Evolutionary conservation across 2,888 invertebrate species (phyloP), one percentile per base, ranked within the genome.

Genomic region (Meganola albula): DNA sequence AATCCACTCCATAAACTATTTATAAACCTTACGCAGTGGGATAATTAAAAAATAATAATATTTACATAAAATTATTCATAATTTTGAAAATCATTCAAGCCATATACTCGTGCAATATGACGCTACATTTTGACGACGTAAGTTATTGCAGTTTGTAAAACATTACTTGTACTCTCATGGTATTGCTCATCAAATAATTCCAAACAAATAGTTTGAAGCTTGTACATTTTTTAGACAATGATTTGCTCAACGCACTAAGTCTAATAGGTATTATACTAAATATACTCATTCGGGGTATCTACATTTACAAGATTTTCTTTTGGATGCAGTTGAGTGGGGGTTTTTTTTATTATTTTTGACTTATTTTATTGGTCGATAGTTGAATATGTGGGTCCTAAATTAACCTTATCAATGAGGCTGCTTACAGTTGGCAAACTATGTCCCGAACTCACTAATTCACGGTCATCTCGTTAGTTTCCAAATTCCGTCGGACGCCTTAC

Each of bases 1-100:
- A 78, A 53, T 75, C 53, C 75, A 75, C 66, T 74, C 71, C 67
- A 61, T 75, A 76, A 74, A 63, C 67, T 73, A 72, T 63, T 50
- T 63, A 67, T 66, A 69, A 71, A 77, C 69, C 65, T 70, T 71
- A 73, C 61, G 52, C 53, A 68, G 67, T 63, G 61, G 66, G 60
- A 64, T 62, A 70, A 57, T 70, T 68, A 71, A 67, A 71, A 65
- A 67, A 61, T 62, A 30, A 62, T 63, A 30, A 47, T 63, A 71
- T 66, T 52, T 70, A 72, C 62, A 62, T 59, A 61, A 57, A 63
- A 62, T 46, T 53, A 48, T 49, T 53, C 42, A 48, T 51, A 63
- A n/a, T 58, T 61, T 61, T 53, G 57, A 69, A 65, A 63, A 57
- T 60, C 44, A 59, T 61, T 37, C 39, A 63, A 53, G 60, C 56